Percentiles rank a stretch among this genome's conserved stretches.
Conservation (phyloP, 2,888 invertebrate species). For the Hemistola chrysoprasaria region DNA sequence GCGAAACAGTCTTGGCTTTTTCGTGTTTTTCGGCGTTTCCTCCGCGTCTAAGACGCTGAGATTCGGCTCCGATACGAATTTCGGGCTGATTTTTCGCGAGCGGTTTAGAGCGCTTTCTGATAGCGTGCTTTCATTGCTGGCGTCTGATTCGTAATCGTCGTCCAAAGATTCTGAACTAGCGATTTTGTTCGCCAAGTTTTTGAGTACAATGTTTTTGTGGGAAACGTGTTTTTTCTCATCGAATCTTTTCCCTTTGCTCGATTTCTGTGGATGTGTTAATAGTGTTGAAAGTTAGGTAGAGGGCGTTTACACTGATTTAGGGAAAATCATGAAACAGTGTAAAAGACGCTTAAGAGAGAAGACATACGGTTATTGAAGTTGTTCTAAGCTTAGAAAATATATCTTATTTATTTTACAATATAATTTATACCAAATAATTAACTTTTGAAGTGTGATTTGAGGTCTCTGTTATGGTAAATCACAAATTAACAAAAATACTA, state of each 20-base stretch:
- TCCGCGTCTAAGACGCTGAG: slow-evolving; percentile 63
- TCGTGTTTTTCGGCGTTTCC: slow-evolving; percentile 71
- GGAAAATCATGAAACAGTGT: not conserved
- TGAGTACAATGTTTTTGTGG: slow-evolving; percentile 70
- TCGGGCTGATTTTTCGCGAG: slow-evolving; percentile 65
- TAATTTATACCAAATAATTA: too few species aligned
- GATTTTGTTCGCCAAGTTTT: slow-evolving; percentile 71
- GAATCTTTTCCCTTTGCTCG: slow-evolving; percentile 61
- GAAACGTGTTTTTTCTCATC: slow-evolving; percentile 69
- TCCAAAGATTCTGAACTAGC: slow-evolving; percentile 66
- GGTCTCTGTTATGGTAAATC: too few species aligned
- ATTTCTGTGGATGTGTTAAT: slow-evolving; percentile 63
- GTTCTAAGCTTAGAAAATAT: too few species aligned
- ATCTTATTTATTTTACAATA: too few species aligned
- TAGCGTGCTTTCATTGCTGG: slow-evolving; percentile 69
- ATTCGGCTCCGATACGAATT: slow-evolving; percentile 77
- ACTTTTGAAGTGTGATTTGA: too few species aligned
- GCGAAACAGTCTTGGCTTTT: slow-evolving; percentile 65
- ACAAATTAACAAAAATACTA: too few species aligned
- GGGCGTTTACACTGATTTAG: slow-evolving; percentile 14
- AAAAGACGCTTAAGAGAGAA: slow-evolving; percentile 16
- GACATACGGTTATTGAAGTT: slow-evolving; percentile 17
- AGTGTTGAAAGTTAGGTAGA: slow-evolving; percentile 49
- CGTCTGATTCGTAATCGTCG: slow-evolving; percentile 68
- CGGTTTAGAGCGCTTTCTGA: slow-evolving; percentile 66